Conservation (phyloP, 2,888 invertebrate genomes). For the Heliconius erato region DNA sequence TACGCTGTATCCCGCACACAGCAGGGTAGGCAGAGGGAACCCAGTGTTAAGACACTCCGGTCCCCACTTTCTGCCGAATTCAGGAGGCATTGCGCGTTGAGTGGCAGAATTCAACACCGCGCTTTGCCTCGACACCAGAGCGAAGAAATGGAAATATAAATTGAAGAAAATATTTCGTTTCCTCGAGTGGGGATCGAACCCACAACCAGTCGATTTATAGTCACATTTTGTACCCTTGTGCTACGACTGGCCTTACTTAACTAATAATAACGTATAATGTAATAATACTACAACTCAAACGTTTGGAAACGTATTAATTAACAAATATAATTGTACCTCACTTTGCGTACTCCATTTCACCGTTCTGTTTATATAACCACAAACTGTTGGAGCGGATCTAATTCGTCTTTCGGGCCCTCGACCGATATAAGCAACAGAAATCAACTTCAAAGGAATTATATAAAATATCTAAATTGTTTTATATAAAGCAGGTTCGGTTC, state of each 20-base stretch:
- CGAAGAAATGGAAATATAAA: too few relatives aligned
- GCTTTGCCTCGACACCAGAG: too few relatives aligned
- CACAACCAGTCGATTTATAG: too few relatives aligned
- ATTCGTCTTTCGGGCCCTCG: conserved; percentile 38
- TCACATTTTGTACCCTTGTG: too few relatives aligned
- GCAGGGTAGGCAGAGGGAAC: too few relatives aligned
- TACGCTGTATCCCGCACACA: too few relatives aligned
- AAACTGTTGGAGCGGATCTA: conserved; percentile 34
- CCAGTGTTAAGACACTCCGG: too few relatives aligned
- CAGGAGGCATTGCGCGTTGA: too few relatives aligned
- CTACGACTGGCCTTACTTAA: not conserved
- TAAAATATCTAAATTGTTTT: conserved; percentile 10
- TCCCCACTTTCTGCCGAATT: too few relatives aligned
- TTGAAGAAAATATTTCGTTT: too few relatives aligned
- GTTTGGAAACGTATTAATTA: conserved; percentile 1
- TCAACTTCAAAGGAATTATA: conserved; percentile 39
- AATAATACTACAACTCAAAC: conserved; percentile 8
- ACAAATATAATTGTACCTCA: conserved; percentile 12
- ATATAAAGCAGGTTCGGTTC: not conserved
- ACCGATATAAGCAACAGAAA: conserved; percentile 39
- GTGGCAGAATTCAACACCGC: too few relatives aligned
- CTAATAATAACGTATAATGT: not conserved
- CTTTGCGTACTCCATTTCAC: conserved; percentile 1
- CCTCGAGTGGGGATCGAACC: too few relatives aligned
- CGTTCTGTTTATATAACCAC: conserved; percentile 32